Conservation (phyloP, 2,113 vertebrate species). For the Istiophorus platypterus region DNA sequence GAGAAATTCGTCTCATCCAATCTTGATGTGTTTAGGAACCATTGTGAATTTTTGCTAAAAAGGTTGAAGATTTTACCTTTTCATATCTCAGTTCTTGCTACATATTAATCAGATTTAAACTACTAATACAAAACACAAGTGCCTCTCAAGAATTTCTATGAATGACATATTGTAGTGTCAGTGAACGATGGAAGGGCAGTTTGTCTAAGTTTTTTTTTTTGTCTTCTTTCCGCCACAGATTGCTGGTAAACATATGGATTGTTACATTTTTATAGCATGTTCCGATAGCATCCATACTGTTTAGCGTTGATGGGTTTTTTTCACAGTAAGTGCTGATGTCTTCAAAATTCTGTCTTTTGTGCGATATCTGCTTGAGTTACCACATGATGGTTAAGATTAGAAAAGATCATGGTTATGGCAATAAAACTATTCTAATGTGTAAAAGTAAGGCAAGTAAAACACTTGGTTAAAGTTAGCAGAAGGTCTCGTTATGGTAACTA, state of each 20-base stretch:
- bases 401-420: too few species aligned
- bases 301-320: too few species aligned
- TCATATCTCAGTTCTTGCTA: background rate
- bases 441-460: background rate
- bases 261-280: background rate
- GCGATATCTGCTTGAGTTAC: too few species aligned
- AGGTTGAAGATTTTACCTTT: background rate
- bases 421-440: background rate
- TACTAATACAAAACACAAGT: background rate
- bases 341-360: too few species aligned
- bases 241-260: background rate
- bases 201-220: background rate
- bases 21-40: background rate
- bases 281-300: background rate
- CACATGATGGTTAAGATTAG: too few species aligned
- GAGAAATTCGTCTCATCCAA: background rate
- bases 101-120: background rate
- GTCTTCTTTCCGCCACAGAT: background rate
- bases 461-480: background rate
- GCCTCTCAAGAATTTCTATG: background rate
- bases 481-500: background rate
- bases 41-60: background rate
- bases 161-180: background rate
- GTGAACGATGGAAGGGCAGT: background rate
- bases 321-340: too few species aligned